These are phyloP conservation scores for Micoletzkya japonica DNA, from an alignment of 2,888 invertebrate species.

Conservation along the genomic window DNA sequence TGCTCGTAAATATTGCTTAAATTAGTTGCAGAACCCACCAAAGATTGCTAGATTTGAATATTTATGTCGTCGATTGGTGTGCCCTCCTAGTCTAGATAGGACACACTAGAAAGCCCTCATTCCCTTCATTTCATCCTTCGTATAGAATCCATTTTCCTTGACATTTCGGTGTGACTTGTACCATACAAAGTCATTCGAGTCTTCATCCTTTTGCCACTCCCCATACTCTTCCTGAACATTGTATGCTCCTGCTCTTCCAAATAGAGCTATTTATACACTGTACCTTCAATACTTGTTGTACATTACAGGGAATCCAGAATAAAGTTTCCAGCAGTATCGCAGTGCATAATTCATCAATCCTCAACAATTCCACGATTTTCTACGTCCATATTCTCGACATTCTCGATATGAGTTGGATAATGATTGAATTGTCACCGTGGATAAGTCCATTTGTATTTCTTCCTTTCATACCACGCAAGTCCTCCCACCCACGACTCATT, in stretches of 20 bases:
- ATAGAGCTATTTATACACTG: too few relatives aligned
- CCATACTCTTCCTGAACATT: slow-evolving; percentile 26
- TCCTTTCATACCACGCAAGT: slow-evolving; percentile 10
- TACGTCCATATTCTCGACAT: too few relatives aligned
- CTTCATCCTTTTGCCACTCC: slow-evolving; percentile 4
- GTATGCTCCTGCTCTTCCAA: too few relatives aligned
- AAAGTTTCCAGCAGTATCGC: slow-evolving; percentile 11
- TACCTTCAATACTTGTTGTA: slow-evolving; percentile 16
- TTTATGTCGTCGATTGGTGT: too few relatives aligned
- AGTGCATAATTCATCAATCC: slow-evolving; percentile 8
- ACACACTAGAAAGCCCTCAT: slow-evolving; percentile 18
- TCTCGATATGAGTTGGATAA: too few relatives aligned
- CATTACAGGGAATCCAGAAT: slow-evolving; percentile 23
- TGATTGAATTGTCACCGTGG: slow-evolving; percentile 3
- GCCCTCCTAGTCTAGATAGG: too few relatives aligned
- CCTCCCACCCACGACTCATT: slow-evolving; percentile 2
- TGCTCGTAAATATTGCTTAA: too few relatives aligned
- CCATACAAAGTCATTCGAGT: slow-evolving; percentile 11
- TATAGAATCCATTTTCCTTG: slow-evolving; percentile 10
- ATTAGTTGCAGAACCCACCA: too few relatives aligned
- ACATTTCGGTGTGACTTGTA: slow-evolving; percentile 24
- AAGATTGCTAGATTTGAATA: too few relatives aligned
- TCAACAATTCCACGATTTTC: not conserved
- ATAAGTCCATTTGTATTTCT: slow-evolving; percentile 26
- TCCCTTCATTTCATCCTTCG: slow-evolving; percentile 15